A percentile compares a stretch with the other conserved stretches of the same genome.
These are phyloP conservation scores for Gadopsis marmoratus DNA, from an alignment of 2,797 vertebrate genomes.

Conservation along the genomic window DNA sequence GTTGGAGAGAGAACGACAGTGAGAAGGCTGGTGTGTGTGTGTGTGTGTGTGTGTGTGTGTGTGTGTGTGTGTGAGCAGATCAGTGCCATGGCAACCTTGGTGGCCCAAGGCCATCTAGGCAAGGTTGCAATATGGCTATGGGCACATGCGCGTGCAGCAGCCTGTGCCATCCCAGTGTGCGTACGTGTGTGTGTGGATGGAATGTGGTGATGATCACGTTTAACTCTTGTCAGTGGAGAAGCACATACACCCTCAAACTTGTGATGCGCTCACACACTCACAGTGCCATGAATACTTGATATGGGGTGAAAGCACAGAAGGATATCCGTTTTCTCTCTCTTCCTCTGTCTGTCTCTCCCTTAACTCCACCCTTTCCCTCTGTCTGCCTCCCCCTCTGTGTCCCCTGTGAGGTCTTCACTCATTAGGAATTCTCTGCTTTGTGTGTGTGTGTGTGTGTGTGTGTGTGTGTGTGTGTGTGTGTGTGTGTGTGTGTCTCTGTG, in stretches of 20 bases:
- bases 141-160: constrained; percentile 45
- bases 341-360: constrained; percentile 27
- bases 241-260: constrained; percentile 54
- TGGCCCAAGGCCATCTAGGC: constrained; percentile 71
- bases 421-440: constrained; percentile 77
- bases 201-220: constrained; percentile 60
- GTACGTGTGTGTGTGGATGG: constrained; percentile 22
- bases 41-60: constrained; percentile 1
- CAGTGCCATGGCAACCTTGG: constrained; percentile 75
- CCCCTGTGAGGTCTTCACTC: constrained; percentile 73
- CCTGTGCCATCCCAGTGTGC: constrained; percentile 41
- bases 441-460: too few species aligned
- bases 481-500: constrained; percentile 14
- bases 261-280: constrained; percentile 36
- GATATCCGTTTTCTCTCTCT: constrained; percentile 53
- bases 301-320: constrained; percentile 35
- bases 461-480: constrained; percentile 44
- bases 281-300: constrained; percentile 63
- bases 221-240: constrained; percentile 44
- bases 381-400: constrained; percentile 47
- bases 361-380: constrained; percentile 50
- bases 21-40: too few species aligned
- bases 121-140: constrained; percentile 60
- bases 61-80: constrained; percentile 56
- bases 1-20: constrained; percentile 5